A percentile compares a stretch with the other conserved stretches of the same genome.
phyloP scores from a whole-genome alignment of 2,113 vertebrate genomes.

The Gopherus evgoodei region DNA sequence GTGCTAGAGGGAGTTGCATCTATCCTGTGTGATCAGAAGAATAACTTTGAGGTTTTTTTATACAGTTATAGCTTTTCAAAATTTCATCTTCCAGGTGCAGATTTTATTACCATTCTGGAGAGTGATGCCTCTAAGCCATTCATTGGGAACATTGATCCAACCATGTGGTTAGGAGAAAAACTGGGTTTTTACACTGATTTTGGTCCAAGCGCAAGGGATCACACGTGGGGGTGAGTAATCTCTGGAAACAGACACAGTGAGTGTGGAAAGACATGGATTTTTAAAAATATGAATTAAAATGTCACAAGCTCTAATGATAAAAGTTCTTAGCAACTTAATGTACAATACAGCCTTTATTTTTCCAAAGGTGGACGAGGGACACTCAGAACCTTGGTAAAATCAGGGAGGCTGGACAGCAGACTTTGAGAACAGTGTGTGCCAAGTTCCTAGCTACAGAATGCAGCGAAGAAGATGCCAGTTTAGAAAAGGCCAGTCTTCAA shows the following conservation, averaged over 20 bases:
- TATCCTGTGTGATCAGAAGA: background rate
- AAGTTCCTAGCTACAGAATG: background rate
- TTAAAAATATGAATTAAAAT: background rate
- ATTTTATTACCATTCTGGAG: slow-evolving; percentile 84
- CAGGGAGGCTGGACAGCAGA: background rate
- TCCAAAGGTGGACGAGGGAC: background rate
- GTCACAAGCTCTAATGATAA: background rate
- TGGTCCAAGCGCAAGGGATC: slow-evolving; percentile 82
- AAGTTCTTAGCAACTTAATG: background rate
- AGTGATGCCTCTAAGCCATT: slow-evolving; percentile 81
- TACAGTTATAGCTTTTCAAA: background rate
- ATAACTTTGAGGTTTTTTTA: background rate
- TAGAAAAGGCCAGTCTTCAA: background rate
- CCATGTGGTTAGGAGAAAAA: slow-evolving; percentile 81
- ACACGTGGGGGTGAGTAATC: slow-evolving; percentile 81
- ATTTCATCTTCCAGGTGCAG: slow-evolving; percentile 65
- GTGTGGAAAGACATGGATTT: background rate
- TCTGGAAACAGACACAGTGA: background rate
- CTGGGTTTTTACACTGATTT: slow-evolving; percentile 83
- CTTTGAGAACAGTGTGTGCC: background rate
- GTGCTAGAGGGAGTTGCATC: background rate
- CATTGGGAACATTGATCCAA: slow-evolving; percentile 80
- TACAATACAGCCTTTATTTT: background rate
- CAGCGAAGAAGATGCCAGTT: background rate
- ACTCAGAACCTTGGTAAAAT: background rate